Percentiles rank a stretch among this genome's conserved stretches.
Conservation (phyloP, 2,888 invertebrate species). For the Stenotaenia linearis region DNA sequence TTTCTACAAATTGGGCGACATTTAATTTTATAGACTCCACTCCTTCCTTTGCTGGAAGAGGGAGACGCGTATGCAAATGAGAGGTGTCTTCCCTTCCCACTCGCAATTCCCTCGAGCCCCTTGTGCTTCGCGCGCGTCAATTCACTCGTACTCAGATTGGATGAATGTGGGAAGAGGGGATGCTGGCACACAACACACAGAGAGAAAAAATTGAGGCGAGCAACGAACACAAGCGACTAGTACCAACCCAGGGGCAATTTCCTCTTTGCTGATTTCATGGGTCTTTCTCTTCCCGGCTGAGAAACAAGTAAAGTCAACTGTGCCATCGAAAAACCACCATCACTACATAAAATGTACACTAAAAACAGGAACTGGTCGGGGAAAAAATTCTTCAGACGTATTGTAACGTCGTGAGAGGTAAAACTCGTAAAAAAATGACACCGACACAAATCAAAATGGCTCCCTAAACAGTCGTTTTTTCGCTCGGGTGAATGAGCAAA, state of each 20-base stretch:
- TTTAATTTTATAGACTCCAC: constrained; percentile 19
- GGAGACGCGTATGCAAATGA: neutral
- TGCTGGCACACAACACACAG: neutral
- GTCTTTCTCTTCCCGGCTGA: neutral
- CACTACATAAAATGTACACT: neutral
- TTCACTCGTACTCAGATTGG: neutral
- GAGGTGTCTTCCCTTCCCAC: neutral
- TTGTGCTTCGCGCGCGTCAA: neutral
- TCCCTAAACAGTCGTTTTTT: neutral
- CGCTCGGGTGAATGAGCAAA: neutral
- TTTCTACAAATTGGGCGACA: constrained; percentile 17
- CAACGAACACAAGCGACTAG: neutral
- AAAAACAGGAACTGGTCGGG: neutral
- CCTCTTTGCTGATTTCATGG: neutral
- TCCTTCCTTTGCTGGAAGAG: neutral
- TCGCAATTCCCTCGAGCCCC: neutral
- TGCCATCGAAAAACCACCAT: neutral
- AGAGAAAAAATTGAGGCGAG: neutral
- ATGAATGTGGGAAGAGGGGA: neutral
- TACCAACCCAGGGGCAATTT: neutral
- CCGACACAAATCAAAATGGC: neutral
- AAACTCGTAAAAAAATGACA: too few relatives aligned
- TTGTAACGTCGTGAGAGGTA: too few relatives aligned
- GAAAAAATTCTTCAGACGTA: neutral
- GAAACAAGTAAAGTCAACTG: neutral